Base-by-base conservation (phyloP, 2,113 vertebrate genomes). In the Amblyopsis rosae region DNA sequence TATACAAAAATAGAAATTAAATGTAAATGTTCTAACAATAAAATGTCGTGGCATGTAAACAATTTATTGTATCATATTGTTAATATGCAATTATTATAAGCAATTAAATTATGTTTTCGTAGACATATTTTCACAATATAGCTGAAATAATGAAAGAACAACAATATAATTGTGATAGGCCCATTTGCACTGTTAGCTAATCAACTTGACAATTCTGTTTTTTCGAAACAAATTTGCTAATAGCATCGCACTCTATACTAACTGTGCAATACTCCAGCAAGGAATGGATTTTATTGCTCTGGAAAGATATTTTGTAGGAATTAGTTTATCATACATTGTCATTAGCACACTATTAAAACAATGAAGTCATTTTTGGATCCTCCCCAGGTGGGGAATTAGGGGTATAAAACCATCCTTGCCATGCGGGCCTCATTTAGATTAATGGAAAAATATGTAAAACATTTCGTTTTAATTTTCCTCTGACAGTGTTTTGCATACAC, bases 401-500 rank as follows among this genome's bases (percentile, higher is more conserved):
- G 86, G 91, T 94, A 94, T 93, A 94, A 94, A 95, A 92, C 91
- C 91, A 92, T 94, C 92, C 85, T 77, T 92, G 86, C 94, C 92
- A 88, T 93, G 89, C 89, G 93, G 92, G 92, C 91, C 93, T 94
- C 90, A 95, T 94, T 94, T 93, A 94, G 94, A 96, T 95, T 94
- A 96, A 96, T 96, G 94, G 92, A 94, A 95, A 95, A 95, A 96
- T 93, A 95, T 94, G 93, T 92, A 93, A 94, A 93, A 88, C 90
- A 88, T 95, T 93, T 92, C 90, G 85, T 94, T 92, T 93, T 94
- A 93, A 93, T 92, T 90, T 92, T 92, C 92, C 92, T 67, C 87
- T 84, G 92, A 92, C 91, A 71, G 90, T 91, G 93, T 92, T 94
- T 89, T 90, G 92, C 92, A 92, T 92, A 87, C 90, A 87, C 76